phyloP scores from a whole-genome alignment of 2,113 vertebrate species.

The Cyprinus carpio region DNA sequence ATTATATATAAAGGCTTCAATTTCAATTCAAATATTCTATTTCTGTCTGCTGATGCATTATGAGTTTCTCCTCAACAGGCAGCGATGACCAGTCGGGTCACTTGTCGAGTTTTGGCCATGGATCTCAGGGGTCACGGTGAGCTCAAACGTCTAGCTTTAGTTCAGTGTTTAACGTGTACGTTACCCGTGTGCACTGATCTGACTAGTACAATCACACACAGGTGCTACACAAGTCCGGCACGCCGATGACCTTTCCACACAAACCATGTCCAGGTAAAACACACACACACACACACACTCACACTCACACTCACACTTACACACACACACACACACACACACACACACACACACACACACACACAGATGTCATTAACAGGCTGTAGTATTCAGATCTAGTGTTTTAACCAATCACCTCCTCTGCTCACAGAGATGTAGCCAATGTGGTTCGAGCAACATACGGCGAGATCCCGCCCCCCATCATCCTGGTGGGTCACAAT shows the following conservation, averaged over 20 bases:
- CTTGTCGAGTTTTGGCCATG: slow-evolving; percentile 66
- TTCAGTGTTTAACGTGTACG: background rate
- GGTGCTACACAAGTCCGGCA: slow-evolving; percentile 65
- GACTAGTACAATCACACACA: slow-evolving; percentile 17
- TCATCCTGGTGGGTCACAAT: slow-evolving; percentile 70
- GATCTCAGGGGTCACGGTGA: slow-evolving; percentile 59
- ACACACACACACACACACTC: too few species aligned
- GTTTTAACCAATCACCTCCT: background rate
- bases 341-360: too few species aligned
- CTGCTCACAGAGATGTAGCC: slow-evolving; percentile 65
- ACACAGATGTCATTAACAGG: background rate
- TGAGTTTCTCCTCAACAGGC: slow-evolving; percentile 53
- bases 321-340: too few species aligned
- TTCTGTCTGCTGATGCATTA: too few species aligned
- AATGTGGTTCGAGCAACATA: slow-evolving; percentile 69
- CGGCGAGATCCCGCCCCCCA: slow-evolving; percentile 66
- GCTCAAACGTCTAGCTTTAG: slow-evolving; percentile 26
- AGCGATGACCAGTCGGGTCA: slow-evolving; percentile 65
- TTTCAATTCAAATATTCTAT: too few species aligned
- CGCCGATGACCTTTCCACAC: slow-evolving; percentile 68
- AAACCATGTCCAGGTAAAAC: slow-evolving; percentile 70
- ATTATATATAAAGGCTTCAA: too few species aligned
- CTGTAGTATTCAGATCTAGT: background rate
- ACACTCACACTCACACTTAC: too few species aligned
- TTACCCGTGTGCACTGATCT: background rate